Evolutionary conservation across 2,113 vertebrate genomes (phyloP), one percentile per base, ranked within the genome.

Genomic region (Bagarius yarrelli): DNA sequence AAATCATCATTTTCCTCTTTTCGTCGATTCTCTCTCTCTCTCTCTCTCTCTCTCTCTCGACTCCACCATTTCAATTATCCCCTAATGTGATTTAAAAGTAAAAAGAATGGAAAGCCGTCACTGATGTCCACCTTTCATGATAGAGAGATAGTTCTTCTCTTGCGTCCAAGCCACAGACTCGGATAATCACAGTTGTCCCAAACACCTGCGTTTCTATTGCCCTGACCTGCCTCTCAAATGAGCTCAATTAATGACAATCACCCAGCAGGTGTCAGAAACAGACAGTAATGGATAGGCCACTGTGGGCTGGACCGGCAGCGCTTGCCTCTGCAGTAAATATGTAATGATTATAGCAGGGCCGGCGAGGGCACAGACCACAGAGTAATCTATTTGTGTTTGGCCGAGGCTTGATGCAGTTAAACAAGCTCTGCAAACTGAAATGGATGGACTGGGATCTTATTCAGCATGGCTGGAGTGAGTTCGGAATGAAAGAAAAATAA

Each of bases 181-280:
- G 85, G 89, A 91, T 94, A 92, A 94, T 93, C 90, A 87, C 85
- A 86, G 89, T 90, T 87, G 88, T 91, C 91, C 91, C 91, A 90
- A 93, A 93, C 93, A 94, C 93, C 93, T 94, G 93, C 91, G 93
- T 91, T 92, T 91, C 91, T 86, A 88, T 92, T 87, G 90, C 90
- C 90, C 90, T 87, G 91, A 91, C 92, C 92, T 88, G 90, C 86
- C 56, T 74, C 88, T 86, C 87, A 93, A 94, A 94, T 93, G 93
- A 94, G 92, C 84, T 90, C 92, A 94, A 94, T 94, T 94, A 94
- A 94, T 94, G 93, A 94, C 93, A 93, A 94, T 94, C 93, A 94
- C 90, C 91, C 90, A 88, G 87, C 90, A 92, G 92, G 92, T 94
- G 93, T 93, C 93, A 93, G 85, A 89, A 90, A 91, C 88, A 91